Base-by-base conservation (phyloP, 2,113 vertebrate genomes). In the Siniperca knerii region DNA sequence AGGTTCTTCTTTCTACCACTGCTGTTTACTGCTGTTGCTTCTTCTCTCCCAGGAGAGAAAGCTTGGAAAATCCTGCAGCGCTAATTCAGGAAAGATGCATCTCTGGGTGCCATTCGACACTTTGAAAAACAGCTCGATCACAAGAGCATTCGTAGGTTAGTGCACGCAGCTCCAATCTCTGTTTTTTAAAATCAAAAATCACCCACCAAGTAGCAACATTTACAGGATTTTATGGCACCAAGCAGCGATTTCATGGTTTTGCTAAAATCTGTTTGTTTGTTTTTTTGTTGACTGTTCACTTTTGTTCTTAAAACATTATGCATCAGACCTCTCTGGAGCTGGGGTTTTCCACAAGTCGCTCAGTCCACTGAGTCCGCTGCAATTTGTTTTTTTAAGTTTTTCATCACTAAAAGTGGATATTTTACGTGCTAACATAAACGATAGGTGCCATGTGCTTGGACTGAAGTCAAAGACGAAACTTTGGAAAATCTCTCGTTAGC, bases 51-150 rank as follows among this genome's bases (percentile, higher is more conserved):
- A 25, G 69, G 75, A 81, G 86, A 33, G 15, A n/a, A 15, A 12
- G 35, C 37, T 48, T 4, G 62, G 88, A 87, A 87, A 85, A 82
- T 81, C 64, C 62, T 72, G 70, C 70, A 71, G 77, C 8, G 6
- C 46, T 81, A 60, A 75, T 46, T 73, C 66, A 79, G 77, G 77
- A 78, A 69, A 70, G 66, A 70, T 21, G 82, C 69, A 44, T 57
- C 80, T 75, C 76, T 37, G 60, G 83, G 81, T 13, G 70, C 64
- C 55, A 57, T 16, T 20, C 40, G 37, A 71, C 42, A 40, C 79
- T 75, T 46, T 46, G 21, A 69, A 75, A 74, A 82, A 76, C 81
- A 89, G 68, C 67, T 89, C 72, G 0, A 64, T 35, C 64, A 48
- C 71, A 58, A 12, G 77, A 60, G 68, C 69, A 0, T 44, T 79